phyloP scores from a whole-genome alignment of 2,888 invertebrate genomes.

The Hyalella azteca region DNA sequence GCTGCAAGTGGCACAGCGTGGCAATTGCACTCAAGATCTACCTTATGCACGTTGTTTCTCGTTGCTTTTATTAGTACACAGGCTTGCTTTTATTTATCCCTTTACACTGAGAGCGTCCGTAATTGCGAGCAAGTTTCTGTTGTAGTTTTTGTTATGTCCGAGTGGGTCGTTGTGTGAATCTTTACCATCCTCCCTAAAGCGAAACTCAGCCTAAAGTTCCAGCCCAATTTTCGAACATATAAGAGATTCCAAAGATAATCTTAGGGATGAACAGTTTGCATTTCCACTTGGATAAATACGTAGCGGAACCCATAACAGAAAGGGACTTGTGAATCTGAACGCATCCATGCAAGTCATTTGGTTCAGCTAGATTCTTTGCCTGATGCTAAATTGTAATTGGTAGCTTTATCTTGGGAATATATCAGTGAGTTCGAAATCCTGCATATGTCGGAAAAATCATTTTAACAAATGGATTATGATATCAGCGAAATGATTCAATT shows the following conservation, averaged over 20 bases:
- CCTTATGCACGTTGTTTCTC: conserved; percentile 38
- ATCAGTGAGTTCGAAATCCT: too few species aligned
- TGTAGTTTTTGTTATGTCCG: conserved; percentile 35
- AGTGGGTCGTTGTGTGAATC: conserved; percentile 27
- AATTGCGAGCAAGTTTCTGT: conserved; percentile 33
- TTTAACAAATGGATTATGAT: too few species aligned
- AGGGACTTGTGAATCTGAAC: conserved; percentile 11
- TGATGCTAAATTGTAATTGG: conserved; percentile 2
- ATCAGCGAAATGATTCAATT: too few species aligned
- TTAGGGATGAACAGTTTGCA: conserved; percentile 31
- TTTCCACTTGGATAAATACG: conserved; percentile 40
- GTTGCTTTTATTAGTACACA: conserved; percentile 38
- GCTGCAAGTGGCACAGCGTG: conserved; percentile 13
- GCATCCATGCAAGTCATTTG: conserved; percentile 34
- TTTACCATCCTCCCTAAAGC: conserved; percentile 34
- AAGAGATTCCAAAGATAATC: conserved; percentile 37
- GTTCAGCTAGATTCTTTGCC: neutral
- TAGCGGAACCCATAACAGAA: conserved; percentile 4
- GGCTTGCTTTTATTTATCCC: conserved; percentile 32
- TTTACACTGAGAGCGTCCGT: conserved; percentile 26
- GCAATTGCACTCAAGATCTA: conserved; percentile 29
- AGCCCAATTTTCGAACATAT: conserved; percentile 35
- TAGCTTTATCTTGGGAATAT: neutral
- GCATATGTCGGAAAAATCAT: too few species aligned
- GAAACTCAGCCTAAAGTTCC: conserved; percentile 31